Evolutionary conservation across 2,797 vertebrate genomes (phyloP), one percentile per base, ranked within the genome.

Genomic region (Alca torda): DNA sequence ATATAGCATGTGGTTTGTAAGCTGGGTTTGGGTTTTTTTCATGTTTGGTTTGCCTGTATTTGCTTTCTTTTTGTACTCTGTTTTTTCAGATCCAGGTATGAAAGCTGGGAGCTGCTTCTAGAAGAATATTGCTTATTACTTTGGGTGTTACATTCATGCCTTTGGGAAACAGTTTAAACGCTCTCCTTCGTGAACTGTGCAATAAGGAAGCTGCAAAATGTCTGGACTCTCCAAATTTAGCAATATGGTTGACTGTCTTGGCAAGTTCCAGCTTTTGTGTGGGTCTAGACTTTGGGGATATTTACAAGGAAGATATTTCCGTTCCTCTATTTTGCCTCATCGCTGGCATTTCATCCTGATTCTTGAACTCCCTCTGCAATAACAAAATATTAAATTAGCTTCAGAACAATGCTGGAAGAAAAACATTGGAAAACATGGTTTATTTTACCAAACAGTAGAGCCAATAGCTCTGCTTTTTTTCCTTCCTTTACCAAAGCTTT

Each of bases 351-450:
- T 75, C 0, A 0, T 95, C 54, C 72, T 65, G 31, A 70, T 90
- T 90, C 54, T 76, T 76, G 23, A 79, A 65, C 17, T 78, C 23
- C 8, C 16, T 48, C 57, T 90, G 80, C 39, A 88, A 83, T 48
- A 61, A 57, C 23, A 39, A 85, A 65, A 51, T 46, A 37, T 54
- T 69, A 79, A 90, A 87, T 69, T 78, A 70, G 8, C 18, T 79
- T 89, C 75, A 90, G 39, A 50, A 89, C 46, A 79, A 79, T 80
- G 59, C 51, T 63, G 53, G 56, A 90, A 84, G 54, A 85, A 89
- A 84, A 89, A 26, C 13, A 53, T 10, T 82, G 63, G 67, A 73
- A 88, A 89, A 76, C 0, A 0, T 84, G 33, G 23, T 73, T 84
- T 90, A 57, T 81, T 95, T 93, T 87, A 74, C 60, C 20, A 67